Percentiles rank a stretch among this genome's conserved stretches.
Evolutionary conservation across 2,113 vertebrate genomes (phyloP).

Genomic region (Varanus salvator): DNA sequence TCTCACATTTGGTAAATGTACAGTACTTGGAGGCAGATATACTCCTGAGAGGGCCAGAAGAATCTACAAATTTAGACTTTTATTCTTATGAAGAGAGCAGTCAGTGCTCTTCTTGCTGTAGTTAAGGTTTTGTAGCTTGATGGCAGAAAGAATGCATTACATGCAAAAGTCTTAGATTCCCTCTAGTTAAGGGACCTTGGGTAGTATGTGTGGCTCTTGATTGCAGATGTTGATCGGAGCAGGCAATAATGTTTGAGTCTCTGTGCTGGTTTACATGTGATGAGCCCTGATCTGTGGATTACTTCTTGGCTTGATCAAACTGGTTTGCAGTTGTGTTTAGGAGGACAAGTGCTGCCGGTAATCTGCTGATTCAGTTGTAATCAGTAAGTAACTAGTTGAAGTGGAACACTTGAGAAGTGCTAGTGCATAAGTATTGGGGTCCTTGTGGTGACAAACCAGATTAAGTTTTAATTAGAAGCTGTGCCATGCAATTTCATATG

Average conservation of each 20-base stretch:
- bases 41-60: not conserved
- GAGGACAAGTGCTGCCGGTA: not conserved
- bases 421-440: not conserved
- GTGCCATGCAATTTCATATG: not conserved
- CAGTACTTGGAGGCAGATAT: not conserved
- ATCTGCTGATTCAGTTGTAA: not conserved
- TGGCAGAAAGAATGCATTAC: not conserved
- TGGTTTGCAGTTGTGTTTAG: not conserved
- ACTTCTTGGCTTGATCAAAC: not conserved
- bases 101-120: no score
- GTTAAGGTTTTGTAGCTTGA: not conserved
- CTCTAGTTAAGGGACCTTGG: not conserved
- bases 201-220: no score
- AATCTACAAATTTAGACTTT: not conserved
- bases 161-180: not conserved
- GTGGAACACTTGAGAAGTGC: not conserved
- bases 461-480: not conserved
- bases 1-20: not conserved
- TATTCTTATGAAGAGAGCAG: no score
- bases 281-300: not conserved
- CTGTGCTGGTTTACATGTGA: not conserved
- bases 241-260: not conserved
- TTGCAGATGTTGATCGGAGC: no score
- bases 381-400: not conserved
- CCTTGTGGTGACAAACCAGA: not conserved